Base-by-base conservation (phyloP, 1,140 invertebrate genomes). In the Nasonia giraulti region DNA sequence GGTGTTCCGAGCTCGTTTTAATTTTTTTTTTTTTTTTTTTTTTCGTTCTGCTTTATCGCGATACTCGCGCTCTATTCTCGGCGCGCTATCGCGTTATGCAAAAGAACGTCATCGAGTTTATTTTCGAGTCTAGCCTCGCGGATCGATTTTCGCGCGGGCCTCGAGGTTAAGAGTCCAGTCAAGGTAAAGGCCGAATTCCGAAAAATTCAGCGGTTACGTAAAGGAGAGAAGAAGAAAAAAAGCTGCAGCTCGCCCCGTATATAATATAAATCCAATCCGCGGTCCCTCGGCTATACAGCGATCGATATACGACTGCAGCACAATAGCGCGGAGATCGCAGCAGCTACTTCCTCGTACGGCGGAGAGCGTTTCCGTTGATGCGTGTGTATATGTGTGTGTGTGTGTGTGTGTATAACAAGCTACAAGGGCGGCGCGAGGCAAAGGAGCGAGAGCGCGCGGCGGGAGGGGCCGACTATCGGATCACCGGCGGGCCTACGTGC, bases 401-500 rank as follows among this genome's bases (percentile, higher is more conserved):
- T 71, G 5, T 37, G 33, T 69, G 8, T 69, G 23, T 71, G 14
- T 71, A 71, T 71, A 71, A 5, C 10, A 44, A 73, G 69, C 37
- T 31, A 33, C 37, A 33, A 33, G 68, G 23, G 68, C 37, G 37
- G 80, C 50, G 37, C 12, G 68, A n/a, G 11, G 68, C 40, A 55
- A 62, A 50, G 77, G 27, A 37, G 27, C 17, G 77, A 31, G 10
- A 55, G 40, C 37, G 17, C 11, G 14, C 8, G 23, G 27, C 23
- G 23, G 50, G 23, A 7, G 12, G 40, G 5, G 79, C 23, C 50
- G 20, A 74, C 73, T 83, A 83, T 83, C 81, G 81, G 47, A 83
- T 83, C 81, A 83, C 81, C 73, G 74, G 74, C 33, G 62, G 76
- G 44, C 62, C 23, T 68, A 81, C 80, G 77, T 71, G 85, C 75